Conservation (phyloP, 1,140 invertebrate species). For the Hormaphis cornu region DNA sequence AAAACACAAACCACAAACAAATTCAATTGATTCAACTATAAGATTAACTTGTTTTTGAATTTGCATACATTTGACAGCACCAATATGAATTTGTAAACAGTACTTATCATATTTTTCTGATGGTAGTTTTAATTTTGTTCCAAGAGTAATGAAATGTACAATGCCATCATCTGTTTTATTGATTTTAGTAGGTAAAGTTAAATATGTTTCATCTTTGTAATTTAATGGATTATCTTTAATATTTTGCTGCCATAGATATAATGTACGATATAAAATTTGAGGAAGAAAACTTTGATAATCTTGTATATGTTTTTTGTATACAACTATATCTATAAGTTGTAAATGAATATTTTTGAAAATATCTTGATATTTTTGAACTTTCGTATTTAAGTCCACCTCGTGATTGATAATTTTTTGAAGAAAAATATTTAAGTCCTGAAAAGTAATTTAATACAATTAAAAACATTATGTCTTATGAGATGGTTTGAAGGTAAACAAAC, state of each 20-base stretch:
- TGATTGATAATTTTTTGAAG: neutral
- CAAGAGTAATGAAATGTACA: neutral
- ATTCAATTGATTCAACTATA: conserved; percentile 2
- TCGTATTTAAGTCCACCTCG: neutral
- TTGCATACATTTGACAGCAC: neutral
- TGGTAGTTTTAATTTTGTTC: neutral
- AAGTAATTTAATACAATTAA: neutral
- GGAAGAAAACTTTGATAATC: neutral
- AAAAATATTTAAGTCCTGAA: conserved; percentile 3
- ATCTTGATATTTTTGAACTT: neutral
- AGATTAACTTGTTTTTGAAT: neutral
- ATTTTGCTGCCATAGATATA: neutral
- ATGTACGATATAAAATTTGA: conserved; percentile 20
- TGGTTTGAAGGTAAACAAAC: too few relatives aligned
- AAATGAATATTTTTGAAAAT: conserved; percentile 18
- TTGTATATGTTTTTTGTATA: neutral
- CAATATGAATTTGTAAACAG: conserved; percentile 16
- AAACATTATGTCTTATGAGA: too few relatives aligned
- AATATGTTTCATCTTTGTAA: neutral
- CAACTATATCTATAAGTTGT: neutral
- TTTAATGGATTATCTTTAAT: neutral
- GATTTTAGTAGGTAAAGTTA: neutral
- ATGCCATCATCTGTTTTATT: neutral
- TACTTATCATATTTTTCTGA: conserved; percentile 10
- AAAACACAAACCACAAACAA: neutral